These are phyloP conservation scores for Bufo gargarizans DNA, from an alignment of 2,113 vertebrate genomes.

Conservation along the genomic window DNA sequence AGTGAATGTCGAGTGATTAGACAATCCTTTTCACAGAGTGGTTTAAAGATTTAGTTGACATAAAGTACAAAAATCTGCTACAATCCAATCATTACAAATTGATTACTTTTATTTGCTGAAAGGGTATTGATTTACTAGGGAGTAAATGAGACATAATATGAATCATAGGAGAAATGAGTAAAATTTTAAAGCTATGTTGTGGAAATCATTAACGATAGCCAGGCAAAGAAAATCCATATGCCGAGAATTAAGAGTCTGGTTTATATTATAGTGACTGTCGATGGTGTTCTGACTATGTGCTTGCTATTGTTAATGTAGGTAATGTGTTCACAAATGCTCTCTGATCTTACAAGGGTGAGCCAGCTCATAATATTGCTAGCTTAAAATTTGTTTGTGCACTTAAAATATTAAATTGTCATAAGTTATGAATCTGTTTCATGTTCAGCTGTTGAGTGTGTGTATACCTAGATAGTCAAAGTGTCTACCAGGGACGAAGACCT, in stretches of 20 bases:
- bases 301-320: conserved; percentile 42
- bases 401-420: conserved; percentile 40
- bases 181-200: conserved; percentile 57
- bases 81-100: conserved; percentile 60
- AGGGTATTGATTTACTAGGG: conserved; percentile 56
- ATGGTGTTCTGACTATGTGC: conserved; percentile 20
- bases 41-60: conserved; percentile 57
- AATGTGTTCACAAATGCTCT: conserved; percentile 26
- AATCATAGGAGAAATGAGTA: conserved; percentile 59
- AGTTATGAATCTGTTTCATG: conserved; percentile 37
- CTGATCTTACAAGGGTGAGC: conserved; percentile 25
- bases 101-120: conserved; percentile 59
- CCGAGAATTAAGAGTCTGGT: conserved; percentile 56
- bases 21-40: conserved; percentile 51
- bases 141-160: conserved; percentile 59
- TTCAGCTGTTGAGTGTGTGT: conserved; percentile 28
- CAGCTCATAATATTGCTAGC: conserved; percentile 24
- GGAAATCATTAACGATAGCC: conserved; percentile 55
- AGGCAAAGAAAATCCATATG: conserved; percentile 56
- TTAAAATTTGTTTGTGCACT: conserved; percentile 45
- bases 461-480: not conserved
- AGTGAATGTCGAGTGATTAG: conserved; percentile 50
- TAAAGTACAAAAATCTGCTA: conserved; percentile 58
- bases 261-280: conserved; percentile 48
- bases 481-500: conserved; percentile 23